Percentiles rank a stretch among this genome's conserved stretches.
These are phyloP conservation scores for Corydoras maculifer DNA, from an alignment of 2,113 vertebrate genomes.

Conservation along the genomic window DNA sequence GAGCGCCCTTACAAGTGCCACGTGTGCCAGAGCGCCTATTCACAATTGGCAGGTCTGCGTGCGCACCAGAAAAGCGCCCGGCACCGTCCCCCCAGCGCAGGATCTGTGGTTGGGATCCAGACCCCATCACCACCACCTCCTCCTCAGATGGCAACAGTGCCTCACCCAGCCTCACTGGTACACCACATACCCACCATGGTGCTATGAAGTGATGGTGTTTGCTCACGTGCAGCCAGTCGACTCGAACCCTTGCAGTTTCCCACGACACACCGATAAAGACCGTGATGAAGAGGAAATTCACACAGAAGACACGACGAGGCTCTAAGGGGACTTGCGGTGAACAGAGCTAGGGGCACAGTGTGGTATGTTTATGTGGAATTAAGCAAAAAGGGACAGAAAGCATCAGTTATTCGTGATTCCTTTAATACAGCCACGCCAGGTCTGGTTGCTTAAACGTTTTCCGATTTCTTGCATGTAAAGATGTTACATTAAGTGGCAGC, in stretches of 20 bases:
- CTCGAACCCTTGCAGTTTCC: constrained; percentile 8
- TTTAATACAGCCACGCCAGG: neutral
- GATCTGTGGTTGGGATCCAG: constrained; percentile 61
- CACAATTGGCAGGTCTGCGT: constrained; percentile 88
- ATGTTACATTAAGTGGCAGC: constrained; percentile 9
- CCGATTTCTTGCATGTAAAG: constrained; percentile 55
- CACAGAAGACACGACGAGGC: too few species aligned
- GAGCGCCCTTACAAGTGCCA: constrained; percentile 88
- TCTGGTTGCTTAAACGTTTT: constrained; percentile 1
- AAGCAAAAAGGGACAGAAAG: neutral
- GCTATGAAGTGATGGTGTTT: constrained; percentile 62
- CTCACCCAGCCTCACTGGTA: constrained; percentile 78
- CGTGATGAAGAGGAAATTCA: neutral
- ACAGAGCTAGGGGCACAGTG: neutral
- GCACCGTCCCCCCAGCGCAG: constrained; percentile 72
- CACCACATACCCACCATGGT: constrained; percentile 89
- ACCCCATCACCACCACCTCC: constrained; percentile 65
- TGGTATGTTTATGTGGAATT: constrained; percentile 28
- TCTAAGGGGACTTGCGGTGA: too few species aligned
- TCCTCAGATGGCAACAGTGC: constrained; percentile 64
- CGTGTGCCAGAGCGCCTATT: constrained; percentile 94
- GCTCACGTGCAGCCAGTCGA: neutral
- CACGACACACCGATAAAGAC: neutral
- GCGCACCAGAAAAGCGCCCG: constrained; percentile 95
- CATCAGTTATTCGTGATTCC: constrained; percentile 6